phyloP scores from a whole-genome alignment of 2,113 vertebrate species.

The Amblyornis subalaris region DNA sequence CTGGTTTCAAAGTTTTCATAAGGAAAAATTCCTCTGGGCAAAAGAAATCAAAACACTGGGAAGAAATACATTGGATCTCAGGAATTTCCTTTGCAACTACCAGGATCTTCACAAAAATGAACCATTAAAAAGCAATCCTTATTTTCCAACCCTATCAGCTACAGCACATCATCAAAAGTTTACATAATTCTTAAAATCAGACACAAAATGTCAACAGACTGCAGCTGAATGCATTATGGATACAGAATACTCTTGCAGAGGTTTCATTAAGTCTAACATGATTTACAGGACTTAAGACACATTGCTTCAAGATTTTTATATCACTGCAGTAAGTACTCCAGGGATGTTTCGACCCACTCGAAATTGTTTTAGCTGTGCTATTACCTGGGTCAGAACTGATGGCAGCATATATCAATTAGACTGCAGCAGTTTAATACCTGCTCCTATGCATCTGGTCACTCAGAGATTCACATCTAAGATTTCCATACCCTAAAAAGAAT shows the following conservation, averaged over 20 bases:
- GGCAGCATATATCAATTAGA: slow-evolving; percentile 69
- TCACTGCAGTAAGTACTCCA: slow-evolving; percentile 64
- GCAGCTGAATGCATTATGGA: slow-evolving; percentile 58
- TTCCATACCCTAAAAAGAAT: slow-evolving; percentile 17
- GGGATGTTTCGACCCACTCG: slow-evolving; percentile 63
- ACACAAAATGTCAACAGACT: slow-evolving; percentile 41
- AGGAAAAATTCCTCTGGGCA: slow-evolving; percentile 17
- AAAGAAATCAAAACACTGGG: slow-evolving; percentile 39
- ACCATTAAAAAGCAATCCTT: background rate
- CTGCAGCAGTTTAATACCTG: slow-evolving; percentile 59
- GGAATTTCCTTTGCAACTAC: slow-evolving; percentile 26
- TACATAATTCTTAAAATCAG: slow-evolving; percentile 65
- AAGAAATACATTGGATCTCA: background rate
- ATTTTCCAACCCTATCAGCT: slow-evolving; percentile 4
- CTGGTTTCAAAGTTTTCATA: slow-evolving; percentile 36
- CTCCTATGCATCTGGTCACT: slow-evolving; percentile 49
- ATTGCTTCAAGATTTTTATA: slow-evolving; percentile 69
- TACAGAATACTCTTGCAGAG: slow-evolving; percentile 48
- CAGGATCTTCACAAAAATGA: slow-evolving; percentile 2
- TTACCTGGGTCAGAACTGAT: slow-evolving; percentile 72
- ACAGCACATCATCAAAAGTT: slow-evolving; percentile 48
- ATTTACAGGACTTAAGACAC: slow-evolving; percentile 68
- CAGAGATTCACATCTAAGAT: slow-evolving; percentile 50
- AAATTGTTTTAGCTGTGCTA: slow-evolving; percentile 73
- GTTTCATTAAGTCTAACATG: slow-evolving; percentile 71